Conservation (phyloP, 2,113 vertebrate genomes). For the Lophura nycthemera region DNA sequence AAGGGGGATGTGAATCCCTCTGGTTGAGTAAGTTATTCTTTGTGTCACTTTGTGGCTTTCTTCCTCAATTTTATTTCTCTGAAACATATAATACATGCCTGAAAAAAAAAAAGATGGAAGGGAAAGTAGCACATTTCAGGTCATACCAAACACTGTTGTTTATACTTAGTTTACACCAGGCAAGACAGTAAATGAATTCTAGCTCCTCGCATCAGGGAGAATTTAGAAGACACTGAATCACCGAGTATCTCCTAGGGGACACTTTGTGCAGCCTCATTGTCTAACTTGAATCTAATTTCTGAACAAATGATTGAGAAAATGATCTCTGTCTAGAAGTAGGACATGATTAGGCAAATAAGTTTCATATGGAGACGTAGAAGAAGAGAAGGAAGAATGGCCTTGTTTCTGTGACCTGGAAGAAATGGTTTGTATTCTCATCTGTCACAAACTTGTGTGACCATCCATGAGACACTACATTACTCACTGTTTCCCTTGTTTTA, state of each 20-base stretch:
- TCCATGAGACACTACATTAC: neutral
- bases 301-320: neutral
- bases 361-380: neutral
- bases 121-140: neutral
- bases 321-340: neutral
- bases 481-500: neutral
- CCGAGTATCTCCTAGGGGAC: neutral
- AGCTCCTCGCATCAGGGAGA: neutral
- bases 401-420: neutral
- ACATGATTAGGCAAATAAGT: neutral
- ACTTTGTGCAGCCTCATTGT: neutral
- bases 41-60: neutral
- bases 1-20: neutral
- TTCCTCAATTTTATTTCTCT: neutral
- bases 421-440: neutral
- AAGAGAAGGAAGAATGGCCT: neutral
- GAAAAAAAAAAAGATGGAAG: neutral
- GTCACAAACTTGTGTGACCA: rapidly evolving
- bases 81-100: neutral
- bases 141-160: neutral
- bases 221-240: neutral
- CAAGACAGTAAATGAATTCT: slow-evolving; percentile 7
- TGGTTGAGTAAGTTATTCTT: neutral
- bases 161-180: neutral
- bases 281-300: neutral